Evolutionary conservation across 2,888 invertebrate species (phyloP).

Genomic region (Coelinius sp.): DNA sequence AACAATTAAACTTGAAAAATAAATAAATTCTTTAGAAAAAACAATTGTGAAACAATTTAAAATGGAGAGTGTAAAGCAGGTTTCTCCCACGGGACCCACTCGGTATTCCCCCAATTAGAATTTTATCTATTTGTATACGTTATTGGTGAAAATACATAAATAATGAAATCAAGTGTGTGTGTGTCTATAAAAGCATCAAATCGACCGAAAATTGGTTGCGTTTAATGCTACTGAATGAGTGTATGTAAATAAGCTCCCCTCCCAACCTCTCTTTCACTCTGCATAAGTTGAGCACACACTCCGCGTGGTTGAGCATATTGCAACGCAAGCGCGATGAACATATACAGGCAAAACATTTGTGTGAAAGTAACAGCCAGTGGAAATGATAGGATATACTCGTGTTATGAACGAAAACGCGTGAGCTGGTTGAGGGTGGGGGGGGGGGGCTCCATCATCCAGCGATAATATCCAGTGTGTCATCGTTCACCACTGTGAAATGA

Average conservation of each 20-base stretch:
- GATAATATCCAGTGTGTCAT: conserved; percentile 62
- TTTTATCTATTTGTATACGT: conserved; percentile 18
- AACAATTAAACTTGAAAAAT: no score
- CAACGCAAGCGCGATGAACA: conserved; percentile 19
- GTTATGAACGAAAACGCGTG: conserved; percentile 53
- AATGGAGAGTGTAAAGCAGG: background rate
- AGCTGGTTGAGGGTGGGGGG: conserved; percentile 48
- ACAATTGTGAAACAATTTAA: background rate
- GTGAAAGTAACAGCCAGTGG: conserved; percentile 26
- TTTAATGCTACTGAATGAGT: conserved; percentile 22
- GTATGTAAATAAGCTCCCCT: conserved; percentile 21
- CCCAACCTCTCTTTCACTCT: background rate
- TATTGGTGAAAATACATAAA: conserved; percentile 20
- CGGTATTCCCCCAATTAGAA: conserved; percentile 10
- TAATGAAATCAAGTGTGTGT: conserved; percentile 26
- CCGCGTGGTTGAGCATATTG: conserved; percentile 28
- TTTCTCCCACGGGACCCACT: conserved; percentile 21
- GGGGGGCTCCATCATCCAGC: conserved; percentile 58
- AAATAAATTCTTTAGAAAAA: background rate
- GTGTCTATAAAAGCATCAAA: conserved; percentile 24
- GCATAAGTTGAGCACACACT: conserved; percentile 25
- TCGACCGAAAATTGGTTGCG: conserved; percentile 24
- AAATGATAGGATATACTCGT: conserved; percentile 16
- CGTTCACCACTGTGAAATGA: conserved; percentile 52
- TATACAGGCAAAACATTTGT: conserved; percentile 10